A percentile compares a stretch with the other conserved stretches of the same genome.
These are phyloP conservation scores for Leptoteleia sp. DNA, from an alignment of 1,140 invertebrate genomes.

Conservation along the genomic window DNA sequence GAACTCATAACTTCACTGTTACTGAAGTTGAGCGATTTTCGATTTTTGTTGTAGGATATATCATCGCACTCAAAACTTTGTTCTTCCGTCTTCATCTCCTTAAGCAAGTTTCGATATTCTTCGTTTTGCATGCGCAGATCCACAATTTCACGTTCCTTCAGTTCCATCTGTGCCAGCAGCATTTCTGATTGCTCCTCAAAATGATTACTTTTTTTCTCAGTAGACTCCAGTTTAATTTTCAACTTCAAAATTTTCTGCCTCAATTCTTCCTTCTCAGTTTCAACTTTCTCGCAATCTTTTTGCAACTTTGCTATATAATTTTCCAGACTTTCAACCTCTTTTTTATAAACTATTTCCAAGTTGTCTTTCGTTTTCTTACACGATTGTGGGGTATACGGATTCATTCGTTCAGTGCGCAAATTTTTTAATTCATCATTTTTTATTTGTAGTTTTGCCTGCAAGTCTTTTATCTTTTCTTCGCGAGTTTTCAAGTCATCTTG, in stretches of 20 bases:
- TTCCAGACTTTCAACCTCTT: slow-evolving; percentile 73
- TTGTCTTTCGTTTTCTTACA: slow-evolving; percentile 55
- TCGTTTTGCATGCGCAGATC: slow-evolving; percentile 74
- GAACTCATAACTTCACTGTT: slow-evolving; percentile 75
- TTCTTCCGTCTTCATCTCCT: slow-evolving; percentile 70
- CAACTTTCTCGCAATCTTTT: slow-evolving; percentile 66
- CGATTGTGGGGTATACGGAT: slow-evolving; percentile 66
- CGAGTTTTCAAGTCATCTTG: slow-evolving; percentile 74
- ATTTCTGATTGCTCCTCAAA: slow-evolving; percentile 69
- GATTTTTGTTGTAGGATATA: slow-evolving; percentile 33
- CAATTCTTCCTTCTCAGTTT: slow-evolving; percentile 71
- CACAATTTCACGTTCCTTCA: slow-evolving; percentile 73
- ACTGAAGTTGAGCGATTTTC: slow-evolving; percentile 59
- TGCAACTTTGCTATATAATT: slow-evolving; percentile 67
- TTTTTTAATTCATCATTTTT: slow-evolving; percentile 70
- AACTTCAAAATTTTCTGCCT: slow-evolving; percentile 56
- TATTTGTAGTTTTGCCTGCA: slow-evolving; percentile 71
- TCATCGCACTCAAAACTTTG: slow-evolving; percentile 76
- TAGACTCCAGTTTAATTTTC: slow-evolving; percentile 51
- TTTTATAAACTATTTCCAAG: slow-evolving; percentile 68
- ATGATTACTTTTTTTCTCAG: slow-evolving; percentile 69
- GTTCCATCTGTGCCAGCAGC: slow-evolving; percentile 68
- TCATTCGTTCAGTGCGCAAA: slow-evolving; percentile 62
- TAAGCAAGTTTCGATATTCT: slow-evolving; percentile 72
- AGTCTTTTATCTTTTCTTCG: slow-evolving; percentile 69